Base-by-base conservation (phyloP, 2,888 invertebrate species). In the Limnephilus lunatus region DNA sequence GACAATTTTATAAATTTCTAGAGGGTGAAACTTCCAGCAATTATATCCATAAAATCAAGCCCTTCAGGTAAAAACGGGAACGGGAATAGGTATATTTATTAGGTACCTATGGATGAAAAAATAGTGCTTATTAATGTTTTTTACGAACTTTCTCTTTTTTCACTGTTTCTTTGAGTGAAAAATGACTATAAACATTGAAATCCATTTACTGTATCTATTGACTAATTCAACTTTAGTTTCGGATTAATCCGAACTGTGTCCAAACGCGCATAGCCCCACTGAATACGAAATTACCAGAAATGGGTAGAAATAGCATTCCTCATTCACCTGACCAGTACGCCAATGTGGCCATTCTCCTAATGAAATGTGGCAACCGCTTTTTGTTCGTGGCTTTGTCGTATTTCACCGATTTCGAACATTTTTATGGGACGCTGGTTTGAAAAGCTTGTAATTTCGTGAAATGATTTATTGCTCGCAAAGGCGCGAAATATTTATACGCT, bases 371-470 rank as follows among this genome's bases (percentile, higher is more conserved):
- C 86, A 89, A 91, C 31, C n/a, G 53, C 91, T 91, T 92, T 93
- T 93, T 92, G 92, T 82, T 91, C 93, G 85, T 89, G 80, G 68
- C 89, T 81, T 68, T 48, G 31, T 81, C 92, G 91, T 93, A 92
- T 93, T 93, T 93, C 91, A 92, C 83, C 89, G 82, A 90, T 90
- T 86, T 89, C 88, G 91, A 93, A 90, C 93, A 92, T 93, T 93
- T 93, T 93, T 93, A 93, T 93, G 93, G 92, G 91, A 92, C 90
- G 68, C 92, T 87, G 85, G 89, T 92, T 93, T 92, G 92, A 92
- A 93, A 91, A 92, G 93, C 92, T 92, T 93, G 93, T 93, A 93
- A 92, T 93, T 93, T 93, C 89, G 85, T 81, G 90, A 93, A 88
- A 89, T 93, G 92, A 93, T 92, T 89, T 92, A 93, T 93, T 81